These are phyloP conservation scores for Ectobius pallidus DNA, from an alignment of 2,888 invertebrate genomes.

Conservation along the genomic window DNA sequence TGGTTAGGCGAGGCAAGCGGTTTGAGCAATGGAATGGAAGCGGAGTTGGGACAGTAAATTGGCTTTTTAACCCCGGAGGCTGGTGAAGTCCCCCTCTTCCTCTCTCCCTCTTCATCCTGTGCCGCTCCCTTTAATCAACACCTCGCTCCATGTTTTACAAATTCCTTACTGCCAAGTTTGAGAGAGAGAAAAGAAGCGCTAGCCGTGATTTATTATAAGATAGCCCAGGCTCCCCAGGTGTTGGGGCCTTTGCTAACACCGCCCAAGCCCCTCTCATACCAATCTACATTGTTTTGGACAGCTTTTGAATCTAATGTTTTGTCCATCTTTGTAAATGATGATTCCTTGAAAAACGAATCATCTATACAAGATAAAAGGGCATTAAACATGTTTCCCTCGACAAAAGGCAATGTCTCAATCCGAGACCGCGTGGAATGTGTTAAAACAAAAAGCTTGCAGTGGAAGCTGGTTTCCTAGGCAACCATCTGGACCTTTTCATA, in stretches of 20 bases:
- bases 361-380: no score
- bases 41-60: conserved; percentile 47
- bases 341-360: neutral
- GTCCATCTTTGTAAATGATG: neutral
- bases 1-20: neutral
- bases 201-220: conserved; percentile 24
- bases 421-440: no score
- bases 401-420: no score
- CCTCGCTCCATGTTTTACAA: conserved; percentile 32
- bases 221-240: conserved; percentile 21
- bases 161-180: conserved; percentile 25
- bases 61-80: conserved; percentile 44
- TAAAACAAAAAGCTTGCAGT: no score
- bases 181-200: conserved; percentile 16
- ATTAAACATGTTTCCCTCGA: no score
- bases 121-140: conserved; percentile 36
- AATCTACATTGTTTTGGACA: neutral
- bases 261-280: neutral
- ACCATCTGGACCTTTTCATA: no score
- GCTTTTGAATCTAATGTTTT: neutral
- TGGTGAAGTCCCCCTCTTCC: neutral
- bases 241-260: conserved; percentile 8
- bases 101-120: neutral
- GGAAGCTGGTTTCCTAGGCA: no score
- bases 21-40: conserved; percentile 24